Percentiles rank a stretch among this genome's conserved stretches.
Conservation (phyloP, 1,140 invertebrate genomes). For the Lasioglossum albipes region DNA sequence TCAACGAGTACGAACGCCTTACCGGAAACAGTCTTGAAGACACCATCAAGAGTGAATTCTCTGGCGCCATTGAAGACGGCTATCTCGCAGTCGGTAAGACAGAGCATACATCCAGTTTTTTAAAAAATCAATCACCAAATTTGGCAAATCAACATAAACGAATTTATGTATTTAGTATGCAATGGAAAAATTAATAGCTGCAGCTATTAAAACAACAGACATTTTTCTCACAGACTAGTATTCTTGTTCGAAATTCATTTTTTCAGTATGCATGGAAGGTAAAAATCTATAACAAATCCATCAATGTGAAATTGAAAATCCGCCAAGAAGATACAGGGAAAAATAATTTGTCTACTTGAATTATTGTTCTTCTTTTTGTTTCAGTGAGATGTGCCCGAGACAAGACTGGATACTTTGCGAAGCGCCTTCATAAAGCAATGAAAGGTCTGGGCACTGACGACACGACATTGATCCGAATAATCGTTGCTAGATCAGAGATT, state of each 20-base stretch:
- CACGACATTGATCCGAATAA: slow-evolving; percentile 90
- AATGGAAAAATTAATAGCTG: too few species aligned
- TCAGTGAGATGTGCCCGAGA: slow-evolving; percentile 90
- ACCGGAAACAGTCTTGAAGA: slow-evolving; percentile 90
- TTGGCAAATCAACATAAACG: too few species aligned
- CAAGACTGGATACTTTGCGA: slow-evolving; percentile 93
- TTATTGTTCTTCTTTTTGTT: slow-evolving; percentile 36
- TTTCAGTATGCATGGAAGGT: too few species aligned
- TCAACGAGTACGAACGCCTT: slow-evolving; percentile 88
- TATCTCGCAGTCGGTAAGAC: slow-evolving; percentile 91
- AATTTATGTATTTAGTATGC: too few species aligned
- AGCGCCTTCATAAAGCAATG: slow-evolving; percentile 93
- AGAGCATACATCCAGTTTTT: background rate
- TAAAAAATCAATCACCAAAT: background rate
- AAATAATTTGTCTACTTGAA: too few species aligned
- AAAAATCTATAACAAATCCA: too few species aligned
- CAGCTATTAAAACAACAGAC: too few species aligned
- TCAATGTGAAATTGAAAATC: too few species aligned
- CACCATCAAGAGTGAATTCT: slow-evolving; percentile 93
- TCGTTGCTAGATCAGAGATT: slow-evolving; percentile 92
- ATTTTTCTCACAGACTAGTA: too few species aligned
- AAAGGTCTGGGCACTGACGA: slow-evolving; percentile 92
- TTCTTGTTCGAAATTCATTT: too few species aligned
- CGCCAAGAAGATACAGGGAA: too few species aligned
- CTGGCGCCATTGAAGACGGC: slow-evolving; percentile 91